A percentile compares a stretch with the other conserved stretches of the same genome.
Evolutionary conservation across 2,797 vertebrate genomes (phyloP).

Genomic region (Lepidocolaptes lacrymiger): DNA sequence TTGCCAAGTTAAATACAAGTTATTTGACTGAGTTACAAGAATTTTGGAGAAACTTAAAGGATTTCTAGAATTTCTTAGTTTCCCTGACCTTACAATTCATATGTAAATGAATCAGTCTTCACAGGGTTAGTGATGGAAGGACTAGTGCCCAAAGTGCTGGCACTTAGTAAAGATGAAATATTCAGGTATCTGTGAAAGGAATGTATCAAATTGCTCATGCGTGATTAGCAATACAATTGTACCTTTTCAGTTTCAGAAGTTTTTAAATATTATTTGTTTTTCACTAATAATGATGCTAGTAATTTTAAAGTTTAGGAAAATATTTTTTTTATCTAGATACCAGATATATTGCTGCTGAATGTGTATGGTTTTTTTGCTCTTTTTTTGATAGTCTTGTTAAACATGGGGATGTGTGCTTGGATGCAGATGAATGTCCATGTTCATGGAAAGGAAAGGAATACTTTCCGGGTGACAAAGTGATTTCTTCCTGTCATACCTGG

Average conservation of each 20-base stretch:
- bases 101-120: too few relatives aligned
- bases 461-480: conserved; percentile 91
- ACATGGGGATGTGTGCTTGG: conserved; percentile 91
- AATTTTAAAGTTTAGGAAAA: not conserved
- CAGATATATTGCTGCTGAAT: not conserved
- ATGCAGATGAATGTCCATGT: conserved; percentile 88
- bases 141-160: too few relatives aligned
- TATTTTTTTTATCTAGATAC: not conserved
- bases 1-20: not conserved
- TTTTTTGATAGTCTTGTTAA: conserved; percentile 83
- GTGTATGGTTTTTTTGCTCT: not conserved
- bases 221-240: not conserved
- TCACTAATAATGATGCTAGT: not conserved
- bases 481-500: conserved; percentile 92
- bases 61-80: too few relatives aligned
- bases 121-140: too few relatives aligned
- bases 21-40: not conserved
- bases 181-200: too few relatives aligned
- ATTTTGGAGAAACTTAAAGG: too few relatives aligned
- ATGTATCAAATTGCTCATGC: not conserved
- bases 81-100: too few relatives aligned
- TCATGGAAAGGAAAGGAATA: conserved; percentile 97
- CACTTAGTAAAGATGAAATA: too few relatives aligned
- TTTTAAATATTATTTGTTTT: not conserved
- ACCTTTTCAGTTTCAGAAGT: not conserved